These are phyloP conservation scores for Parapristionchus giblindavisi DNA, from an alignment of 2,888 invertebrate species.

Conservation along the genomic window DNA sequence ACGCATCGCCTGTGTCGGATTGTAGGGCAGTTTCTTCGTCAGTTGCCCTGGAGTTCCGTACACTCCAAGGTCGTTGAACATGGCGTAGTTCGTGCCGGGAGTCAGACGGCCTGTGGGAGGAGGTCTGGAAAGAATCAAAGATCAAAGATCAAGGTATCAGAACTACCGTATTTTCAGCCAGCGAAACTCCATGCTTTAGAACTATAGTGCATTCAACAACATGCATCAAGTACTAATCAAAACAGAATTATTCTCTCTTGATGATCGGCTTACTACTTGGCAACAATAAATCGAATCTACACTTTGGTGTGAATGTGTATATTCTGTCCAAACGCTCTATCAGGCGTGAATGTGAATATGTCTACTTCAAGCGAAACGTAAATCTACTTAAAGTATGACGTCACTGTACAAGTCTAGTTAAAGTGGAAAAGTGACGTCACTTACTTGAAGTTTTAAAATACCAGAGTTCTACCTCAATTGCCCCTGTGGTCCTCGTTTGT, in stretches of 20 bases:
- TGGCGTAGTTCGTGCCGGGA: slow-evolving; percentile 77
- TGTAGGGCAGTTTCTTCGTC: slow-evolving; percentile 73
- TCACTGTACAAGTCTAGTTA: too few relatives aligned
- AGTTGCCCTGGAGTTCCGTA: slow-evolving; percentile 79
- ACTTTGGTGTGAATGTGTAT: too few relatives aligned
- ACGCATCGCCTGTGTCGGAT: slow-evolving; percentile 78
- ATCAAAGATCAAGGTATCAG: neutral
- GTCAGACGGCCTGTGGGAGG: slow-evolving; percentile 76
- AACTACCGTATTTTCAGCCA: neutral
- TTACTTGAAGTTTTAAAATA: too few relatives aligned
- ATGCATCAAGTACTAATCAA: too few relatives aligned
- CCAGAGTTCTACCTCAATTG: slow-evolving; percentile 61
- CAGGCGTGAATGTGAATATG: neutral
- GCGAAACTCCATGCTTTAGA: neutral
- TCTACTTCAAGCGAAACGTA: neutral
- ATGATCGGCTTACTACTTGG: too few relatives aligned
- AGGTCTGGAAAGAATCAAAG: slow-evolving; percentile 63
- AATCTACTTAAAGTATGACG: too few relatives aligned
- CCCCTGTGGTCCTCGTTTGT: slow-evolving; percentile 72
- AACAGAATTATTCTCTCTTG: too few relatives aligned
- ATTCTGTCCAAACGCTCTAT: too few relatives aligned
- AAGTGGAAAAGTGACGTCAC: too few relatives aligned
- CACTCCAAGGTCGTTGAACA: slow-evolving; percentile 80
- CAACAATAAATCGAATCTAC: too few relatives aligned
- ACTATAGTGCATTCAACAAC: neutral